Evolutionary conservation across 2,888 invertebrate genomes (phyloP).

Genomic region (Hydrotaea cyrtoneurina): DNA sequence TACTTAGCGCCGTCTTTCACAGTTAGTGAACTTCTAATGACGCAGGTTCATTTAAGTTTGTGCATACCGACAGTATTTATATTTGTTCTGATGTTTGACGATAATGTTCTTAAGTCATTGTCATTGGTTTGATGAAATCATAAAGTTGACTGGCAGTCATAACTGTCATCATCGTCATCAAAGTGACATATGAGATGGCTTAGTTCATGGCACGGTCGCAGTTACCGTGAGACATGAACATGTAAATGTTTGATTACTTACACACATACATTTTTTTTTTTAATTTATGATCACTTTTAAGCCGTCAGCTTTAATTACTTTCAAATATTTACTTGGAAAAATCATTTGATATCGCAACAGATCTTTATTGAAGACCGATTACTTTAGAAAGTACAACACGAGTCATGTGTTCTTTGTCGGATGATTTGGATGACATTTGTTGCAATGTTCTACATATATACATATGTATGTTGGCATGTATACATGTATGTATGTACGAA

Average conservation of each 20-base stretch:
- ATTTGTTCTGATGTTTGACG: not conserved
- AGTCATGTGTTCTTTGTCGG: constrained; percentile 30
- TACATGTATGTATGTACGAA: not conserved
- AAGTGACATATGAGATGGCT: constrained; percentile 7
- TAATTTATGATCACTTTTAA: constrained; percentile 47
- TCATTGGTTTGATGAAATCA: constrained; percentile 61
- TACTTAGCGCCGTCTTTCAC: no score
- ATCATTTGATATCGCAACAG: constrained; percentile 36
- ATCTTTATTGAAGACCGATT: constrained; percentile 46
- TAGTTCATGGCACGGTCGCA: not conserved
- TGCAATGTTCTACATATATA: not conserved
- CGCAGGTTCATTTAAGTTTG: not conserved
- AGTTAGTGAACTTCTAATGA: no score
- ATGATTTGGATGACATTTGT: constrained; percentile 34
- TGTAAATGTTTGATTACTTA: constrained; percentile 28
- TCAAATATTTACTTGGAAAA: constrained; percentile 38
- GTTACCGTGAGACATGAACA: not conserved
- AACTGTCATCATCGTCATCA: constrained; percentile 48
- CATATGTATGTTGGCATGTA: not conserved
- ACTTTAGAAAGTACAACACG: constrained; percentile 56
- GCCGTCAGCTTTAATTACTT: constrained; percentile 58
- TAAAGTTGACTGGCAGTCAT: constrained; percentile 58
- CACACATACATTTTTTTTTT: not conserved
- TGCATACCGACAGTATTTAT: not conserved
- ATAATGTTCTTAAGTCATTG: constrained; percentile 23